Conservation (phyloP, 2,113 vertebrate species). For the Lucifuga dentata region DNA sequence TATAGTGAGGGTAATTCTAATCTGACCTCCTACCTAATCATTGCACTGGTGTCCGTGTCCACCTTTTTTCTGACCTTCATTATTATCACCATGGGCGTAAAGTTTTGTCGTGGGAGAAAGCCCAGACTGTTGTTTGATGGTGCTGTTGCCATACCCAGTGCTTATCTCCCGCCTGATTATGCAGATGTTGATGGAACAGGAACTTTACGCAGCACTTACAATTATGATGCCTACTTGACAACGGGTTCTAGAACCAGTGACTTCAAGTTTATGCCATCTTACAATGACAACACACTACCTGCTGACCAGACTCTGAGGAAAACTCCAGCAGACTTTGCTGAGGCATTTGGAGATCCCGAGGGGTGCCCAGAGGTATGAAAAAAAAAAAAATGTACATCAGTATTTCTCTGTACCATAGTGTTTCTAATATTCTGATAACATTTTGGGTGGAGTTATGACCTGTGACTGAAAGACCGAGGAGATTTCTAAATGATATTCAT, state of each 20-base stretch:
- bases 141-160: conserved; percentile 68
- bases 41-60: conserved; percentile 74
- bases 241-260: conserved; percentile 71
- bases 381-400: too few species aligned
- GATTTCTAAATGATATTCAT: too few species aligned
- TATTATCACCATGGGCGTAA: conserved; percentile 73
- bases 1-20: conserved; percentile 59
- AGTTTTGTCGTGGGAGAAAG: conserved; percentile 66
- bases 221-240: conserved; percentile 72
- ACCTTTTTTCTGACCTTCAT: conserved; percentile 66
- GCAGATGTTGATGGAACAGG: conserved; percentile 72
- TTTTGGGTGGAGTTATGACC: too few species aligned
- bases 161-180: conserved; percentile 74
- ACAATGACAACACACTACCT: conserved; percentile 69
- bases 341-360: conserved; percentile 8
- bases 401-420: too few species aligned
- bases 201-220: conserved; percentile 70
- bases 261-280: conserved; percentile 73
- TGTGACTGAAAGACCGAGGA: too few species aligned
- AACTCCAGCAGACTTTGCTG: conserved; percentile 50
- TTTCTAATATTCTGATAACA: too few species aligned
- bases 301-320: conserved; percentile 57
- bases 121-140: conserved; percentile 74
- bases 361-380: neutral
- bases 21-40: conserved; percentile 76